A percentile compares a stretch with the other conserved stretches of the same genome.
Evolutionary conservation across 2,888 invertebrate genomes (phyloP).

Genomic region (Calliscelio sp.): DNA sequence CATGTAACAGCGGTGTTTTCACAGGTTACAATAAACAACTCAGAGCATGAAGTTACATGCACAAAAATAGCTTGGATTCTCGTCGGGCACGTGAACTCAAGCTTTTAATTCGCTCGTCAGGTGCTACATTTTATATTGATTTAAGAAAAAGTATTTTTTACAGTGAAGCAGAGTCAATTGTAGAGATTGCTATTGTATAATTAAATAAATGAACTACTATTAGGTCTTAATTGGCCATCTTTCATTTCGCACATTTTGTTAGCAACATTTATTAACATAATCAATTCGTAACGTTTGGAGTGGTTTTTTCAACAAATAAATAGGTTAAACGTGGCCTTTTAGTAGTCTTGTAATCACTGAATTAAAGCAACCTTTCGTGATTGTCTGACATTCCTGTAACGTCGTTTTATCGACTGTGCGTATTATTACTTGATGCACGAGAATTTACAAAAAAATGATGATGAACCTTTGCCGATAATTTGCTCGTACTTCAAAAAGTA

Average conservation of each 20-base stretch:
- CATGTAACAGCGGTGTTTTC: constrained; percentile 22
- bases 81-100: background rate
- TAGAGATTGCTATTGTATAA: background rate
- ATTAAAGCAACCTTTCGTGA: constrained; percentile 36
- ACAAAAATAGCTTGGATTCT: background rate
- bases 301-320: no score
- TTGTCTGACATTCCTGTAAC: constrained; percentile 23
- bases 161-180: background rate
- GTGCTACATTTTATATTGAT: background rate
- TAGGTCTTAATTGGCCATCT: no score
- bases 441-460: constrained; percentile 46
- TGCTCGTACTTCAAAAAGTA: constrained; percentile 39
- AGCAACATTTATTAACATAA: no score
- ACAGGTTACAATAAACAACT: background rate
- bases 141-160: constrained; percentile 1
- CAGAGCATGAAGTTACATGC: background rate
- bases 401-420: constrained; percentile 40
- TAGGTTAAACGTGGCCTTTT: no score
- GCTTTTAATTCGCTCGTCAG: background rate
- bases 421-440: constrained; percentile 62
- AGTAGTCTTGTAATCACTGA: constrained; percentile 20
- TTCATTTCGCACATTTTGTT: no score
- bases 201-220: background rate
- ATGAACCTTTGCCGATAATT: constrained; percentile 45
- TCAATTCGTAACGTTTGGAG: no score